A percentile compares a stretch with the other conserved stretches of the same genome.
phyloP scores from a whole-genome alignment of 1,140 invertebrate species.

The Reticulitermes speratus region DNA sequence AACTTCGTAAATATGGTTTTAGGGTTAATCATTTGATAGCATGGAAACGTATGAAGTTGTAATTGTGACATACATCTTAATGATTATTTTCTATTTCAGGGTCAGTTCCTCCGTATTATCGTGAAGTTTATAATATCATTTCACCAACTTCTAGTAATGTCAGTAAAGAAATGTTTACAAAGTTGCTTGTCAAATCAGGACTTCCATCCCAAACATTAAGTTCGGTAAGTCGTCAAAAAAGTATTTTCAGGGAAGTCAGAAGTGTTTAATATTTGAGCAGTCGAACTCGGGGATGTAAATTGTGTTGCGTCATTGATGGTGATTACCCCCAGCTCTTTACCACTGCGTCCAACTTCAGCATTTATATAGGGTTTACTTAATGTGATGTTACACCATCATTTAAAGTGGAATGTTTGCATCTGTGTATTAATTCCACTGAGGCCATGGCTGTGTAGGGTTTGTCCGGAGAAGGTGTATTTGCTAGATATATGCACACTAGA shows the following conservation, averaged over 20 bases:
- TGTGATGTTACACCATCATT: no score
- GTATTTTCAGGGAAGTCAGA: no score
- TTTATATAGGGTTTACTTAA: no score
- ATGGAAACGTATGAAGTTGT: neutral
- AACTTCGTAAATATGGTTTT: neutral
- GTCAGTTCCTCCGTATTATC: constrained; percentile 29
- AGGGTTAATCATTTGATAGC: neutral
- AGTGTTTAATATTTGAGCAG: no score
- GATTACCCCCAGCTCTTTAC: neutral
- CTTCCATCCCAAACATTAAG: constrained; percentile 29
- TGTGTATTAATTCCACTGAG: no score
- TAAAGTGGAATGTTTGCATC: no score
- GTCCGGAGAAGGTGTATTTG: no score
- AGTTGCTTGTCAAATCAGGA: constrained; percentile 31
- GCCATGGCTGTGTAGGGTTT: no score
- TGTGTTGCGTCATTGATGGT: neutral
- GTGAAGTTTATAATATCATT: constrained; percentile 32
- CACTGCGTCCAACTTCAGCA: neutral
- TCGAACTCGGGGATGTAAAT: no score
- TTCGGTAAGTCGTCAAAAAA: constrained; percentile 17
- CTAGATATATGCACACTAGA: no score
- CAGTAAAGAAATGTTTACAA: constrained; percentile 27
- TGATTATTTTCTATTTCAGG: constrained; percentile 20
- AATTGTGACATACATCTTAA: neutral
- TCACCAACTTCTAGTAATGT: constrained; percentile 23